These are phyloP conservation scores for Drosophila kikkawai DNA, from an alignment of 1,140 invertebrate genomes.

Conservation along the genomic window DNA sequence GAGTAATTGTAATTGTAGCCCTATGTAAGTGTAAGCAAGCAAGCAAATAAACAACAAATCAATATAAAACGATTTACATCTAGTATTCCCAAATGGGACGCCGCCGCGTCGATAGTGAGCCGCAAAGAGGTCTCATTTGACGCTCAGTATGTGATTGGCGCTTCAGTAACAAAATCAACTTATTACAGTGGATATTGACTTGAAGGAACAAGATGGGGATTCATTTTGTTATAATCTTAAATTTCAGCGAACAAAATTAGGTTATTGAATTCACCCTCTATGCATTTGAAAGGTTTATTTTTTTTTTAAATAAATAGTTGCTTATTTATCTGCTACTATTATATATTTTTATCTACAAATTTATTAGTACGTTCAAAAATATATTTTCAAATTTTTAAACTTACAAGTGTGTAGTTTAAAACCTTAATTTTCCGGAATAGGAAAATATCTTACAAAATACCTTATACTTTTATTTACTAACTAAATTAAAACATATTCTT, in stretches of 20 bases:
- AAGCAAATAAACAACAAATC: conserved; percentile 10
- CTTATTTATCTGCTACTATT: no score
- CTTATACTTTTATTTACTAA: not conserved
- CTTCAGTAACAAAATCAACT: not conserved
- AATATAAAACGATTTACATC: conserved; percentile 19
- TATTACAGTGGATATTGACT: conserved; percentile 10
- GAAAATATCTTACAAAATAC: not conserved
- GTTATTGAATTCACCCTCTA: not conserved
- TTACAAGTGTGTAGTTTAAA: no score
- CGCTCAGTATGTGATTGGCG: conserved; percentile 28
- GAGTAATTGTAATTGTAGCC: conserved; percentile 89
- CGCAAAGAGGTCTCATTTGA: conserved; percentile 51
- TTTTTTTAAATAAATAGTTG: not conserved
- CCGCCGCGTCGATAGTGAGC: conserved; percentile 19
- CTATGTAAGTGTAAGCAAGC: conserved; percentile 10
- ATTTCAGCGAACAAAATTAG: not conserved
- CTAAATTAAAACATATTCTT: not conserved
- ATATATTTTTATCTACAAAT: no score
- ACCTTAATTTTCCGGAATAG: not conserved
- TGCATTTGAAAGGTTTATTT: not conserved
- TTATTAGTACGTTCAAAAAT: no score
- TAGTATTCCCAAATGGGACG: conserved; percentile 23
- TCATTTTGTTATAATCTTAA: no score
- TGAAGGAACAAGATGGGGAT: not conserved
- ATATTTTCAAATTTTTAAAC: no score